A percentile compares a stretch with the other conserved stretches of the same genome.
These are phyloP conservation scores for Gallinago jamesoni DNA, from an alignment of 2,113 vertebrate genomes.

Conservation along the genomic window DNA sequence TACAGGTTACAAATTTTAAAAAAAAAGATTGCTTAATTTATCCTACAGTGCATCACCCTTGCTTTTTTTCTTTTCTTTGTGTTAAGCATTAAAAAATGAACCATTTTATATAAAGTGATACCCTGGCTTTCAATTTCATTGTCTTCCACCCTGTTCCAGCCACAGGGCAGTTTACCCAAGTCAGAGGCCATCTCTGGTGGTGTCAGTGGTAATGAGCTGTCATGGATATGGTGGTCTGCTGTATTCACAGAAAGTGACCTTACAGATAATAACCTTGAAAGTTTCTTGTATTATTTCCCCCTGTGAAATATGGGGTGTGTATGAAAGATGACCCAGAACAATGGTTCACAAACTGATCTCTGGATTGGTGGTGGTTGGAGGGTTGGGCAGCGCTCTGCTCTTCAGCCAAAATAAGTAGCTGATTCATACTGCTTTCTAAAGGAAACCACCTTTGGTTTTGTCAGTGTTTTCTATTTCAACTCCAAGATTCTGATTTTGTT, in stretches of 20 bases:
- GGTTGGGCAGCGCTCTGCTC: background rate
- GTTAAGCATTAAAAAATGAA: background rate
- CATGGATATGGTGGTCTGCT: background rate
- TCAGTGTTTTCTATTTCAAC: background rate
- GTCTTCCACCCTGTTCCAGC: background rate
- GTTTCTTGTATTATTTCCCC: background rate
- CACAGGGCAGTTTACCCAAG: background rate
- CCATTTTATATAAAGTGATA: background rate
- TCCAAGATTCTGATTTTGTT: background rate
- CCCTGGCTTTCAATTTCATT: background rate
- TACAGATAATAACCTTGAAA: background rate
- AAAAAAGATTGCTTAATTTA: background rate
- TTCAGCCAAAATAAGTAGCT: background rate
- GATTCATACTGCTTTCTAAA: background rate
- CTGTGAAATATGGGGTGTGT: background rate
- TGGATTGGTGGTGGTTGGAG: background rate
- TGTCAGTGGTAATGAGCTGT: background rate
- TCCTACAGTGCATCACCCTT: background rate
- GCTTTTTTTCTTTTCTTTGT: background rate
- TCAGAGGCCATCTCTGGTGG: background rate
- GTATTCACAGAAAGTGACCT: background rate
- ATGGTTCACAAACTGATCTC: background rate
- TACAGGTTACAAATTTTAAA: background rate
- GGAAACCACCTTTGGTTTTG: background rate
- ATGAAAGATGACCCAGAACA: background rate